Evolutionary conservation across 2,888 invertebrate species (phyloP).

Genomic region (Agrotis segetum): DNA sequence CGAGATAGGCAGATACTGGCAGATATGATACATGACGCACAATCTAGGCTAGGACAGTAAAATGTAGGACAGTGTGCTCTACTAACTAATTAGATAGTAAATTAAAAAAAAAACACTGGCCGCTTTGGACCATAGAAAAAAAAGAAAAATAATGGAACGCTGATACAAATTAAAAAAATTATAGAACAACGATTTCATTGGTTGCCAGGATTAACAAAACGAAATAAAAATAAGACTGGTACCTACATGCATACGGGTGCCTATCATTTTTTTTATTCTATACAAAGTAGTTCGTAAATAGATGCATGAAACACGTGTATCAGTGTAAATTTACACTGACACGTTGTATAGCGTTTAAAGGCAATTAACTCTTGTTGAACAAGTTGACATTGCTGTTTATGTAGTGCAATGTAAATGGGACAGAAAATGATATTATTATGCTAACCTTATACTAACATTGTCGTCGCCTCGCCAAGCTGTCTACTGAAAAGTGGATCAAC

Average conservation of each 20-base stretch:
- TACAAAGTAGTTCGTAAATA: slow-evolving; percentile 16
- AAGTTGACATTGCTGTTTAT: slow-evolving; percentile 53
- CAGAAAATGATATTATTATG: slow-evolving; percentile 23
- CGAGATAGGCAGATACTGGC: slow-evolving; percentile 32
- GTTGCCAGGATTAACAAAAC: not conserved
- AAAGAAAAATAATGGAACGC: not conserved
- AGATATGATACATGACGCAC: slow-evolving; percentile 4
- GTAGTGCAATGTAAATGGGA: slow-evolving; percentile 32
- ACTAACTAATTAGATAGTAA: not conserved
- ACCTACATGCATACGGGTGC: slow-evolving; percentile 6
- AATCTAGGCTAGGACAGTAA: not conserved
- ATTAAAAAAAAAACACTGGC: not conserved
- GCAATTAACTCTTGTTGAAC: slow-evolving; percentile 62
- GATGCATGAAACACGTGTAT: slow-evolving; percentile 40
- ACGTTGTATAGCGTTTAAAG: slow-evolving; percentile 42
- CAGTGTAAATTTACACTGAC: slow-evolving; percentile 39
- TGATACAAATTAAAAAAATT: not conserved
- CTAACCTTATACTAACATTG: slow-evolving; percentile 1
- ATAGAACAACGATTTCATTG: not conserved
- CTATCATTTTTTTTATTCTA: slow-evolving; percentile 17
- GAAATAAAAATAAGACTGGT: not conserved
- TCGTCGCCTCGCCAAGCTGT: slow-evolving; percentile 19
- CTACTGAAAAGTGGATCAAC: slow-evolving; percentile 12
- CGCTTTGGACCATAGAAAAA: not conserved
- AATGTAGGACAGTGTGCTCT: not conserved